These are phyloP conservation scores for Cataglyphis cursor DNA, from an alignment of 2,888 invertebrate genomes.

Conservation along the genomic window DNA sequence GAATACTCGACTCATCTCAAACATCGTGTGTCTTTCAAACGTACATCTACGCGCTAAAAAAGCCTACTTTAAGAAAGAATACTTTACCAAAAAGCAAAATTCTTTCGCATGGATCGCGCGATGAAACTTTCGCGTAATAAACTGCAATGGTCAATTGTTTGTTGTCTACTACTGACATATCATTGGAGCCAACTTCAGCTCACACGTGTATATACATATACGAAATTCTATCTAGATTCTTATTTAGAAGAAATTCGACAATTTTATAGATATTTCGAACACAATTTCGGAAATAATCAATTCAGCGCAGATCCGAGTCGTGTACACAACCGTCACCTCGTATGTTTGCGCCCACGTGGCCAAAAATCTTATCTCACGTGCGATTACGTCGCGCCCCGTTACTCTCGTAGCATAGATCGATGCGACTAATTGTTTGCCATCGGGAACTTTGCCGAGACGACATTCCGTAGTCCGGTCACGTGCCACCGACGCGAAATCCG, in stretches of 20 bases:
- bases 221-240: not conserved
- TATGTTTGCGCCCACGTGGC: constrained; percentile 30
- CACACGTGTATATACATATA: not conserved
- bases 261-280: not conserved
- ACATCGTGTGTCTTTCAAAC: not conserved
- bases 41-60: not conserved
- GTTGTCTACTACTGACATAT: not conserved
- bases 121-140: not conserved
- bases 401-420: constrained; percentile 24
- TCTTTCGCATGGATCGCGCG: not conserved
- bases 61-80: not conserved
- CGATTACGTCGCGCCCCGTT: constrained; percentile 36
- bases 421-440: constrained; percentile 64
- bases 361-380: constrained; percentile 46
- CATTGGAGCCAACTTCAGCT: not conserved
- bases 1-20: too few relatives aligned
- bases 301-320: not conserved
- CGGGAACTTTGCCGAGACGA: constrained; percentile 61
- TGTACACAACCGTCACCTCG: not conserved
- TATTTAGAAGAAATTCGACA: not conserved
- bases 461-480: constrained; percentile 71
- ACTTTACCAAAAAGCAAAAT: not conserved
- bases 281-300: not conserved
- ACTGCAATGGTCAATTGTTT: not conserved
- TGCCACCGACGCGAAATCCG: constrained; percentile 65